Percentiles rank a stretch among this genome's conserved stretches.
These are phyloP conservation scores for Acanthosepion esculentum DNA, from an alignment of 2,888 invertebrate species.

Conservation along the genomic window DNA sequence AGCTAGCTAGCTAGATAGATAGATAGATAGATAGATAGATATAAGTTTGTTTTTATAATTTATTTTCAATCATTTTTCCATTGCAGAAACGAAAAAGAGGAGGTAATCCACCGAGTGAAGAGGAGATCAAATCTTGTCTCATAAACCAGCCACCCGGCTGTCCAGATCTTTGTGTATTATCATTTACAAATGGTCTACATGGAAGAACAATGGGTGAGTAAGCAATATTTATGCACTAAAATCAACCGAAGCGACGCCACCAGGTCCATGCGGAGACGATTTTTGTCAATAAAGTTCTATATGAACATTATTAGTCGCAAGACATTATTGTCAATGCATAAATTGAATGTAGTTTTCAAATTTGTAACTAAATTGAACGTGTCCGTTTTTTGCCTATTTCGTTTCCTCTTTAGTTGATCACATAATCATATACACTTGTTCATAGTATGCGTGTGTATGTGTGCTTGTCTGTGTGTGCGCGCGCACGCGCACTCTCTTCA, in stretches of 20 bases:
- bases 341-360: no score
- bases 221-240: neutral
- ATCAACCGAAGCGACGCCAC: neutral
- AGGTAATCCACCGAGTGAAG: neutral
- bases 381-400: no score
- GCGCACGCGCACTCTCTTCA: no score
- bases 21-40: no score
- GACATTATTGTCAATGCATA: no score
- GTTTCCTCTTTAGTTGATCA: no score
- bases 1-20: no score
- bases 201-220: conserved; percentile 48
- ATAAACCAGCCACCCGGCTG: conserved; percentile 24
- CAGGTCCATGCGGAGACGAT: neutral
- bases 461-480: no score
- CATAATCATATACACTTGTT: no score
- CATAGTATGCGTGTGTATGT: no score
- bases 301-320: no score
- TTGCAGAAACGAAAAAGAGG: neutral
- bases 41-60: neutral
- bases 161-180: conserved; percentile 36
- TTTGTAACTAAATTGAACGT: no score
- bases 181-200: conserved; percentile 23
- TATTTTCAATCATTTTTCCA: neutral
- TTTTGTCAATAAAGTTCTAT: neutral
- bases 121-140: conserved; percentile 25